Evolutionary conservation across 2,888 invertebrate species (phyloP).

Genomic region (Malthinus flaveolus): DNA sequence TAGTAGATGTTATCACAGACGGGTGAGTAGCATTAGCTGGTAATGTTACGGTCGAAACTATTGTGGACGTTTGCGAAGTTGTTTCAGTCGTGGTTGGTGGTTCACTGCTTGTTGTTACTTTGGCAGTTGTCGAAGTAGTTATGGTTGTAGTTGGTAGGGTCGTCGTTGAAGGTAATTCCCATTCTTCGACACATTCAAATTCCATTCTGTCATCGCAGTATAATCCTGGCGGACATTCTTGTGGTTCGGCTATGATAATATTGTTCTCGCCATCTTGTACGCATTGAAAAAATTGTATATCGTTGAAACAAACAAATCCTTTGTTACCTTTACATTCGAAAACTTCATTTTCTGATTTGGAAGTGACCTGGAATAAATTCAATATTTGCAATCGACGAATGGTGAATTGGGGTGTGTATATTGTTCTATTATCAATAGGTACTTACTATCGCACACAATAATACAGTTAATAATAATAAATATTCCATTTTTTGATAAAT

Average conservation of each 20-base stretch:
- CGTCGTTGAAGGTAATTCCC: conserved; percentile 10
- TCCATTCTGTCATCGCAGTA: conserved; percentile 18
- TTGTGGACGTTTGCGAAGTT: background rate
- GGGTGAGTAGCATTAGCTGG: background rate
- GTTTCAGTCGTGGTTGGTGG: background rate
- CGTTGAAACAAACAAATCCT: conserved; percentile 11
- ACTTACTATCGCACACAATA: background rate
- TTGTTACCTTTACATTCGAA: conserved; percentile 9
- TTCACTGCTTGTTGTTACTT: background rate
- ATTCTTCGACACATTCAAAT: conserved; percentile 18
- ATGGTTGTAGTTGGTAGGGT: conserved; percentile 13
- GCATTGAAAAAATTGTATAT: conserved; percentile 14
- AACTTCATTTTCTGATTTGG: background rate
- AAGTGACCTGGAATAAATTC: background rate
- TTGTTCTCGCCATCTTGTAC: conserved; percentile 11
- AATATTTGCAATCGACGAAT: background rate
- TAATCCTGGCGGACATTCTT: conserved; percentile 13
- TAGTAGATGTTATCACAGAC: background rate
- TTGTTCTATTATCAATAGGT: too few species aligned
- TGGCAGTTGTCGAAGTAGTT: background rate
- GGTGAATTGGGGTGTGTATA: too few species aligned
- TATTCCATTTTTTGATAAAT: background rate
- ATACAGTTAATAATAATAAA: background rate
- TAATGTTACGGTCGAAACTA: background rate
- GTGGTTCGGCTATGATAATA: conserved; percentile 9